Percentiles rank a stretch among this genome's conserved stretches.
Evolutionary conservation across 1,140 invertebrate genomes (phyloP).

Genomic region (Potamilus streckersoni): DNA sequence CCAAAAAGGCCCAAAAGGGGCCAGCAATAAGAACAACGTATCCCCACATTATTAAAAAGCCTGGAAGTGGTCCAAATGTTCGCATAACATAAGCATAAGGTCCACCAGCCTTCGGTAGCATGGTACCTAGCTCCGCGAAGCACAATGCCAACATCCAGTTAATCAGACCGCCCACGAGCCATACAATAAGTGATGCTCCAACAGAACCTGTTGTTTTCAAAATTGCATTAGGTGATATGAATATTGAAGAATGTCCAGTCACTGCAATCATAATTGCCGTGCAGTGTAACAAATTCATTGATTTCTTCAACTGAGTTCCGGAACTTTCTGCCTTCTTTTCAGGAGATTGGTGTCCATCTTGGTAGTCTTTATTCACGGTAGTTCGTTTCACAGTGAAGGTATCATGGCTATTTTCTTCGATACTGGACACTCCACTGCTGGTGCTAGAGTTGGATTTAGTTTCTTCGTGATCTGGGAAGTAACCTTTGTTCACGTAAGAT

Average conservation of each 20-base stretch:
- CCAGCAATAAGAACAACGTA: constrained; percentile 78
- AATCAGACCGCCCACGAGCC: constrained; percentile 84
- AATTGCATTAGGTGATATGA: constrained; percentile 54
- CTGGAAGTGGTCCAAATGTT: constrained; percentile 87
- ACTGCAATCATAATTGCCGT: constrained; percentile 57
- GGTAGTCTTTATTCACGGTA: too few species aligned
- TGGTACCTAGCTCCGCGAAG: constrained; percentile 95
- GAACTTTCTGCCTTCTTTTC: too few species aligned
- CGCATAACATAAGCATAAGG: constrained; percentile 96
- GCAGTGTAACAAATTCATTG: constrained; percentile 50
- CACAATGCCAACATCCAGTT: constrained; percentile 89
- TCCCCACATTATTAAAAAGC: constrained; percentile 96
- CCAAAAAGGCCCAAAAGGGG: constrained; percentile 67
- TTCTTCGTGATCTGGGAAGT: too few species aligned
- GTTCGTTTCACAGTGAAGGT: too few species aligned
- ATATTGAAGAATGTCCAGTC: constrained; percentile 58
- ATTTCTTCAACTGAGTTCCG: constrained; percentile 46
- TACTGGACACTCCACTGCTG: too few species aligned
- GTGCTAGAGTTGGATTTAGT: too few species aligned
- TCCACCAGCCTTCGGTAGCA: constrained; percentile 93
- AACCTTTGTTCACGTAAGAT: too few species aligned
- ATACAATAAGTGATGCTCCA: constrained; percentile 82
- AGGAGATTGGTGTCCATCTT: too few species aligned
- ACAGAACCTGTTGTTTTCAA: constrained; percentile 47
- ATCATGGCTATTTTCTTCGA: too few species aligned